phyloP scores from a whole-genome alignment of 2,113 vertebrate species.

The Anhinga anhinga region DNA sequence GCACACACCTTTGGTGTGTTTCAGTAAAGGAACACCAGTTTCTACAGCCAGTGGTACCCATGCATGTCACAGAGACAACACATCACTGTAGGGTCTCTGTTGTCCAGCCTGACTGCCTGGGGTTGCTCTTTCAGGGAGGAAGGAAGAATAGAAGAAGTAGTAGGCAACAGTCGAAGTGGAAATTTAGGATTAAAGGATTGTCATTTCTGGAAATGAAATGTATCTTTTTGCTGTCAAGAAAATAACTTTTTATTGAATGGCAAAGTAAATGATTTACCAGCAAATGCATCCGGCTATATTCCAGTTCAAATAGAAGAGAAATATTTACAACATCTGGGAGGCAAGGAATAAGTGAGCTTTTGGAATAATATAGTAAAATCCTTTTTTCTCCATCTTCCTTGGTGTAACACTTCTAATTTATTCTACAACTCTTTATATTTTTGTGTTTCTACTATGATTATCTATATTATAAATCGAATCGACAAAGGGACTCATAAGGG shows the following conservation, averaged over 20 bases:
- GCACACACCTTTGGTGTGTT: background rate
- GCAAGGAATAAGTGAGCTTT: background rate
- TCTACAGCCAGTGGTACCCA: background rate
- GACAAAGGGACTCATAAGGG: background rate
- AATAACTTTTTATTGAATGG: background rate
- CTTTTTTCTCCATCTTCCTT: background rate
- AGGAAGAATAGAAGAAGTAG: background rate
- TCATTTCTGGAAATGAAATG: background rate
- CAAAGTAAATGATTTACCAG: background rate
- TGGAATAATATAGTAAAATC: background rate
- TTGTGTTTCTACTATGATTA: background rate
- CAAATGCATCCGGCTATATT: background rate
- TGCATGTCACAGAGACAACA: background rate
- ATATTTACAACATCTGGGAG: background rate
- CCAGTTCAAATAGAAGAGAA: background rate
- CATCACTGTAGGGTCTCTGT: rapidly evolving
- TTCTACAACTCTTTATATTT: background rate
- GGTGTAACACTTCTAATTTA: background rate
- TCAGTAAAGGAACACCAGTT: background rate
- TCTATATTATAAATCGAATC: background rate
- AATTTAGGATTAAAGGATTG: background rate
- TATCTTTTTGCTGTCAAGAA: background rate
- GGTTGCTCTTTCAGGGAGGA: background rate
- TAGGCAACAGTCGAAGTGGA: background rate
- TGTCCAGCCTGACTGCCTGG: background rate